phyloP scores from a whole-genome alignment of 2,888 invertebrate species.

The Falcaria lacertinaria region DNA sequence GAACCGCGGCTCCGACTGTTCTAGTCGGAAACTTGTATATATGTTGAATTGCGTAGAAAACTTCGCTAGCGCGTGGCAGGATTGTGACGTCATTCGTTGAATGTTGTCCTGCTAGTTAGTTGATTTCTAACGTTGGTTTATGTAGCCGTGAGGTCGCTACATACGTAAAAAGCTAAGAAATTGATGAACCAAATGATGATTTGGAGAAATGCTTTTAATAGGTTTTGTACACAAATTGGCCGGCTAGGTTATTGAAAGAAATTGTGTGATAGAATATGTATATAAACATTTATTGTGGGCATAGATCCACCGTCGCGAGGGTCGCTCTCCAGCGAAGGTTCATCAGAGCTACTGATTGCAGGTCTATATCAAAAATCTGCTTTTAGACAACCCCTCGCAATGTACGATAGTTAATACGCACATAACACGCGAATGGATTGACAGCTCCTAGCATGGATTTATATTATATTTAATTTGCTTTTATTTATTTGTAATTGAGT shows the following conservation, averaged over 20 bases:
- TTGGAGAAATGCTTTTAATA: no score
- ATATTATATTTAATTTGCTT: constrained; percentile 14
- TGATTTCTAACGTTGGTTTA: no score
- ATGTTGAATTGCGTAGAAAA: no score
- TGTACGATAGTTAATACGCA: constrained; percentile 31
- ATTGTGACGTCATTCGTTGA: no score
- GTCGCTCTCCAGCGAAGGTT: constrained; percentile 78
- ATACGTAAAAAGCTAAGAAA: no score
- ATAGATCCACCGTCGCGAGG: constrained; percentile 78
- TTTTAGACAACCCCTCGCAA: constrained; percentile 40
- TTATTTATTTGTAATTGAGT: neutral
- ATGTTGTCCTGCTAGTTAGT: no score
- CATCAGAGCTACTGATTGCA: constrained; percentile 81
- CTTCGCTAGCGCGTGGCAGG: no score
- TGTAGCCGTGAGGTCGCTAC: no score
- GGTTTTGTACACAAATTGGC: no score
- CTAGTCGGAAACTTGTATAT: no score
- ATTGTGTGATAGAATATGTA: neutral
- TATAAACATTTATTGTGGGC: constrained; percentile 42
- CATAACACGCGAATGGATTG: constrained; percentile 32
- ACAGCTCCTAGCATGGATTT: constrained; percentile 38
- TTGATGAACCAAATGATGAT: no score
- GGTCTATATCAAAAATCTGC: constrained; percentile 77
- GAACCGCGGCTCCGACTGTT: no score
- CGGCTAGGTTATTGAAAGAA: neutral